Conservation (phyloP, 1,140 invertebrate genomes). For the Uloborus diversus region DNA sequence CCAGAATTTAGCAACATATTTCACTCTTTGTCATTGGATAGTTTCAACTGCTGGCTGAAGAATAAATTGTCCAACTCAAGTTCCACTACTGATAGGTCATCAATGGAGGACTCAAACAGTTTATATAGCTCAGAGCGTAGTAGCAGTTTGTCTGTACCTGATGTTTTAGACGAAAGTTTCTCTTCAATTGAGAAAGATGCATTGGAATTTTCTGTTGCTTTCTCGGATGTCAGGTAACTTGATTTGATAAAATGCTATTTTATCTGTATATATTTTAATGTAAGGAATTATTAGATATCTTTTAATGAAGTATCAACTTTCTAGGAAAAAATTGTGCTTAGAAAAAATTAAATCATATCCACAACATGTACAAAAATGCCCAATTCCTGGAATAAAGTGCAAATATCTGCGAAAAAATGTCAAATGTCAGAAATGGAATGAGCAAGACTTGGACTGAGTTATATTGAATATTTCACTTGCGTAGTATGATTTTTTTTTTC, state of each 20-base stretch:
- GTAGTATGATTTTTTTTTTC: no score
- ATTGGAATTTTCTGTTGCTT: neutral
- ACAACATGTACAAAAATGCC: neutral
- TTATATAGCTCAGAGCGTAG: conserved; percentile 32
- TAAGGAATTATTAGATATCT: no score
- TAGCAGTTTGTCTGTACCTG: conserved; percentile 14
- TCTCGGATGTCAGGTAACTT: neutral
- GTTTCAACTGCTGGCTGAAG: conserved; percentile 26
- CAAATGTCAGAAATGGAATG: no score
- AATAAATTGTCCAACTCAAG: conserved; percentile 33
- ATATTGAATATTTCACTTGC: no score
- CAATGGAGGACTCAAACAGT: conserved; percentile 19
- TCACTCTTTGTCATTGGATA: neutral
- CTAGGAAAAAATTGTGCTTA: no score
- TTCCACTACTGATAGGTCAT: conserved; percentile 3
- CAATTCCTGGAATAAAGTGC: no score
- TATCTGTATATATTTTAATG: neutral
- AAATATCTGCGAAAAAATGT: no score
- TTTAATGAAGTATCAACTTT: no score
- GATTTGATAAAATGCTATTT: neutral
- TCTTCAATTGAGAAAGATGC: conserved; percentile 8
- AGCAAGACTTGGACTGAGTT: no score
- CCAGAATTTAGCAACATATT: conserved; percentile 1
- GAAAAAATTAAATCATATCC: neutral
- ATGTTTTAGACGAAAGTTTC: conserved; percentile 18